phyloP scores from a whole-genome alignment of 2,113 vertebrate genomes.

The Scytalopus superciliaris region DNA sequence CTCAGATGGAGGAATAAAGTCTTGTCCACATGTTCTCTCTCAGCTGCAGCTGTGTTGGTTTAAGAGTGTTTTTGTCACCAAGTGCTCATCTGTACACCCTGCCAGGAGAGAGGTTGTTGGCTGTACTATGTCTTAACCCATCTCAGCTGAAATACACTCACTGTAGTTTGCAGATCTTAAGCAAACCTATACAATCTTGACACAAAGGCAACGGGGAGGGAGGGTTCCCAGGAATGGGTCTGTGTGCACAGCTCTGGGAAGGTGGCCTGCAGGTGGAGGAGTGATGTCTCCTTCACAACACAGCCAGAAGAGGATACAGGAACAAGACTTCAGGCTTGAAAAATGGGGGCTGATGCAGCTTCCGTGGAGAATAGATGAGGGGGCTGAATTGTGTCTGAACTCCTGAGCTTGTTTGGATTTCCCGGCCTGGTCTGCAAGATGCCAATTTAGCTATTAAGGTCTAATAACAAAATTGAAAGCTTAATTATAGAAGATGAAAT shows the following conservation, averaged over 20 bases:
- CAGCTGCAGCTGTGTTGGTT: constrained; percentile 28
- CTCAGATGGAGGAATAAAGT: not conserved
- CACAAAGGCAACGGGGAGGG: not conserved
- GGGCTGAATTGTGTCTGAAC: not conserved
- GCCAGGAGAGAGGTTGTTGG: not conserved
- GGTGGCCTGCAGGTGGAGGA: not conserved
- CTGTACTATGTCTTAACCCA: not conserved
- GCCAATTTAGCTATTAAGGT: constrained; percentile 27
- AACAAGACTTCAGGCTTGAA: rapidly evolving
- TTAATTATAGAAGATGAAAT: constrained; percentile 43
- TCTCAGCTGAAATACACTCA: not conserved
- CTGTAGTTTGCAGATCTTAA: not conserved
- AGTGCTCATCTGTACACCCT: not conserved
- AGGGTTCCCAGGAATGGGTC: not conserved
- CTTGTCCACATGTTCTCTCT: not conserved
- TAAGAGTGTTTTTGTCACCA: not conserved
- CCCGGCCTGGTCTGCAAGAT: not conserved
- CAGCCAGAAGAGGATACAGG: not conserved
- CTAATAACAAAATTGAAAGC: constrained; percentile 35
- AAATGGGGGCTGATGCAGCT: not conserved
- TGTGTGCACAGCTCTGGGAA: not conserved
- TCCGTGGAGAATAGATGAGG: not conserved
- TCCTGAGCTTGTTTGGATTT: not conserved
- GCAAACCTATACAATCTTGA: not conserved
- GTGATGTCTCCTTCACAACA: not conserved